Evolutionary conservation across 2,113 vertebrate species (phyloP).

Genomic region (Notechis scutatus): DNA sequence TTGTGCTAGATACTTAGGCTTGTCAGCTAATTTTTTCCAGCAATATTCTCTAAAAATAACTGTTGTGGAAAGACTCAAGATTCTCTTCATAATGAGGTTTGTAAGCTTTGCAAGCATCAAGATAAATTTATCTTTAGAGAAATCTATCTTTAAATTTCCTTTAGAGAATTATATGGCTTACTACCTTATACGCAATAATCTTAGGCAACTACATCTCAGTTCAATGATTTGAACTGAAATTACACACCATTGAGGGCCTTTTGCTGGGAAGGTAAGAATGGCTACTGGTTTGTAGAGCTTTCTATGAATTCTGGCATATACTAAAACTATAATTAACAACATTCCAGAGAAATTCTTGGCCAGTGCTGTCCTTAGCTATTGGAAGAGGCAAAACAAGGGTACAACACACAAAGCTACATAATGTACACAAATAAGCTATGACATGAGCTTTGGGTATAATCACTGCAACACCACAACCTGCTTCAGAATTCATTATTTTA

Average conservation of each 20-base stretch:
- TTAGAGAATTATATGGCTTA: neutral
- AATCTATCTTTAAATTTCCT: neutral
- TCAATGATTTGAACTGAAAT: neutral
- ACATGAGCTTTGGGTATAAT: neutral
- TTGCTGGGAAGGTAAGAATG: neutral
- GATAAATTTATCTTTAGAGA: neutral
- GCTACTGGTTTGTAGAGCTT: neutral
- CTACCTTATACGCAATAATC: neutral
- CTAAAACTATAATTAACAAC: neutral
- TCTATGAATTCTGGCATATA: neutral
- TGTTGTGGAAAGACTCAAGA: neutral
- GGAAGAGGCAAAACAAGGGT: neutral
- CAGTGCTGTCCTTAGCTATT: neutral
- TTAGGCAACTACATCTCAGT: neutral
- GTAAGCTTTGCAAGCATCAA: neutral
- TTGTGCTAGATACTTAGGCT: neutral
- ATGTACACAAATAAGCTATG: neutral
- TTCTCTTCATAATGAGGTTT: neutral
- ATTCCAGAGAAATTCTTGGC: neutral
- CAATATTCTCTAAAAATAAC: neutral
- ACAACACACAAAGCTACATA: neutral
- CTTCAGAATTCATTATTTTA: neutral
- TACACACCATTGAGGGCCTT: neutral
- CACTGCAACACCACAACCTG: fast-evolving
- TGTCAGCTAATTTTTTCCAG: neutral